Base-by-base conservation (phyloP, 1,140 invertebrate genomes). In the Neocloeon triangulifer region DNA sequence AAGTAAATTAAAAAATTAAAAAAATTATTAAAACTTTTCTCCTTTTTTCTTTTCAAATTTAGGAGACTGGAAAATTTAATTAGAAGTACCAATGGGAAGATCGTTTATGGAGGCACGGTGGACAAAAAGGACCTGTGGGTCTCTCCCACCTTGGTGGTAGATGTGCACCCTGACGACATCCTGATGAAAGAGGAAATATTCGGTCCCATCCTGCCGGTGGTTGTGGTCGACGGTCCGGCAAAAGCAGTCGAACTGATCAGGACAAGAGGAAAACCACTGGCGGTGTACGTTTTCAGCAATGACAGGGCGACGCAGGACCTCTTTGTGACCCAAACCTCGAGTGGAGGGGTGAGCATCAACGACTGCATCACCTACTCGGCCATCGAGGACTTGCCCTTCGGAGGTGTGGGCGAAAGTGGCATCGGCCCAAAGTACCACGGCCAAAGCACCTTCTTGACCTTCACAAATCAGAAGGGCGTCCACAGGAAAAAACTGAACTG, bases 111-210 rank as follows among this genome's bases (percentile, higher is more conserved):
- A n/a, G n/a, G n/a, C n/a, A n/a, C n/a, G 20, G 58, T 50, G 19
- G 73, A 91, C 56, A 49, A 69, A 1, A 51, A 57, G 12, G 75
- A 89, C 30, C 64, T 59, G 26, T 92, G 56, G 45, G 84, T 94
- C 44, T 62, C 71, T 30, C 86, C 86, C 3, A 92, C 86, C 2
- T 63, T 94, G 39, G 36, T 94, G 6, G 52, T 67, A n/a, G 71
- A 91, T 44, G 66, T 80, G 0, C 66, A 66, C 34, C 49, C 55
- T 0, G 55, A 52, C 2, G 76, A 80, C 57, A 61, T 70, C 18
- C 49, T 88, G 7, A 94, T 96, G 88, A 64, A 78, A 9, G 80
- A 91, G 39, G 89, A 89, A 58, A 89, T 95, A 48, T 96, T 96
- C 58, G 89, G 89, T 5, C 89, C 89, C 5, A 67, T 96, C 45